Evolutionary conservation across 2,888 invertebrate genomes (phyloP).

Genomic region (Coecobrya sp.): DNA sequence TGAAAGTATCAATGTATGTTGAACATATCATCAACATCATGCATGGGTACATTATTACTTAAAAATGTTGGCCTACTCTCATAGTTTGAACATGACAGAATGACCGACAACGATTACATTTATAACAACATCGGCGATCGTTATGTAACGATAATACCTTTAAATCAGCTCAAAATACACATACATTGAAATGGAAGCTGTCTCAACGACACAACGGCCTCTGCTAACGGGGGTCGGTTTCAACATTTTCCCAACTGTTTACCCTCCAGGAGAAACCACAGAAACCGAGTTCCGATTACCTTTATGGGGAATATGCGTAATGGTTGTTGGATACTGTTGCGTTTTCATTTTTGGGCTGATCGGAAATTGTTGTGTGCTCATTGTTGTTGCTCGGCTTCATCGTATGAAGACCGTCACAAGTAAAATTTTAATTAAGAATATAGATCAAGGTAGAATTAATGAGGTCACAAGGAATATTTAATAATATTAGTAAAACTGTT

Average conservation of each 20-base stretch:
- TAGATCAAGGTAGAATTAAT: too few species aligned
- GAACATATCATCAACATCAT: too few species aligned
- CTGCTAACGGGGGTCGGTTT: too few species aligned
- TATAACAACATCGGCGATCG: background rate
- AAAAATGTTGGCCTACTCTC: too few species aligned
- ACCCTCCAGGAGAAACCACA: background rate
- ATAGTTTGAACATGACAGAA: background rate
- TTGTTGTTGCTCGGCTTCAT: conserved; percentile 60
- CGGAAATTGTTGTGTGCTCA: conserved; percentile 80
- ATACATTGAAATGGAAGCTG: background rate
- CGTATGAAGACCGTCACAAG: conserved; percentile 81
- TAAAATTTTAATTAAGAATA: too few species aligned
- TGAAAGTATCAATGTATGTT: too few species aligned
- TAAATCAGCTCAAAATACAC: background rate
- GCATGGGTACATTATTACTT: too few species aligned
- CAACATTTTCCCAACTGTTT: too few species aligned
- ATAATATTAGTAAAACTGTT: too few species aligned
- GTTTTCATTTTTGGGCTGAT: conserved; percentile 81
- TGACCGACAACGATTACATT: background rate
- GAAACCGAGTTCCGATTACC: conserved; percentile 64
- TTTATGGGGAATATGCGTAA: conserved; percentile 65
- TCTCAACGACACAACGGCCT: background rate
- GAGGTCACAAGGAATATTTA: too few species aligned
- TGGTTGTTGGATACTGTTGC: conserved; percentile 77
- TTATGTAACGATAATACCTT: background rate